phyloP scores from a whole-genome alignment of 2,888 invertebrate genomes.

The Drosophila flavopinicola region DNA sequence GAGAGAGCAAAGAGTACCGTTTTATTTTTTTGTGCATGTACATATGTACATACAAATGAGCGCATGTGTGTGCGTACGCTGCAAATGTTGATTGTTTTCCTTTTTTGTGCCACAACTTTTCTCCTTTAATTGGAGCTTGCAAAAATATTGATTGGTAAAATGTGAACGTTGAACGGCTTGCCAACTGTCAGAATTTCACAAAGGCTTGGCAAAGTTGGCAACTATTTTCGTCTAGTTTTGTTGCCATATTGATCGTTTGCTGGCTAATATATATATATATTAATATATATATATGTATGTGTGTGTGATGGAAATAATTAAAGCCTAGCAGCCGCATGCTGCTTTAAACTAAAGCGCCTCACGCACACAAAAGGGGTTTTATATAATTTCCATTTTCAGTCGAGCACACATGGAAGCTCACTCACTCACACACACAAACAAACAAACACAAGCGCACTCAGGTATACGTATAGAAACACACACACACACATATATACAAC shows the following conservation, averaged over 20 bases:
- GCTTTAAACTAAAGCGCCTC: constrained; percentile 48
- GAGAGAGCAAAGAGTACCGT: constrained; percentile 37
- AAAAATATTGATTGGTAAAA: constrained; percentile 50
- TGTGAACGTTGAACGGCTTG: constrained; percentile 21
- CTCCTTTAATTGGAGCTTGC: constrained; percentile 45
- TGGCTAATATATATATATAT: constrained; percentile 1
- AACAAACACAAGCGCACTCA: constrained; percentile 37
- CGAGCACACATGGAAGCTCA: constrained; percentile 44
- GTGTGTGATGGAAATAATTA: constrained; percentile 29
- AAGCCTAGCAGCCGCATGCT: constrained; percentile 41
- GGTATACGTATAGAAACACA: constrained; percentile 45
- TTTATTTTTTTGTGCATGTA: constrained; percentile 30
- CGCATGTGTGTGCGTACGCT: constrained; percentile 9
- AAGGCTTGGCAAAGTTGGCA: constrained; percentile 33
- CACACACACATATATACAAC: constrained; percentile 27
- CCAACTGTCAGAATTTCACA: constrained; percentile 50
- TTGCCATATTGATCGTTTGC: constrained; percentile 49
- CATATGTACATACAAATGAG: constrained; percentile 9
- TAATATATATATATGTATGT: not conserved
- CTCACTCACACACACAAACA: constrained; percentile 30
- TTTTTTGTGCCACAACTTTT: constrained; percentile 10
- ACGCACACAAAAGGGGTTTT: constrained; percentile 62
- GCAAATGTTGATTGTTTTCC: constrained; percentile 10
- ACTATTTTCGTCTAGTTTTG: constrained; percentile 31
- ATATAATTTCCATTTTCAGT: constrained; percentile 79